Evolutionary conservation across 1,140 invertebrate genomes (phyloP), one percentile per base, ranked within the genome.

Genomic region (Bombus sibiricus): DNA sequence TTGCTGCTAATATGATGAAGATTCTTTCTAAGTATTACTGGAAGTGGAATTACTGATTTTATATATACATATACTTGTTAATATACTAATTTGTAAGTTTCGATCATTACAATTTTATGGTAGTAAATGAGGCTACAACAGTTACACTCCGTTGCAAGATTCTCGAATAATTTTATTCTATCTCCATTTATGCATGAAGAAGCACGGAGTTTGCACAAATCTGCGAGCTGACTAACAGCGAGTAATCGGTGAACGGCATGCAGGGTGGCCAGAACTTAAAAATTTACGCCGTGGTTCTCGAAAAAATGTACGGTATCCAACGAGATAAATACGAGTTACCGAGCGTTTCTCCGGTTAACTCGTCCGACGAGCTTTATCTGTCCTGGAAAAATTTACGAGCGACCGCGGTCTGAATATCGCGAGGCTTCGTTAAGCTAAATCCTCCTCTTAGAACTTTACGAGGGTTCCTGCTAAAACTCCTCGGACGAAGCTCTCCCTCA

Each of bases 351-450:
- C 28, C 10, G 68, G 32, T n/a, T 62, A 41, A 41, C 37, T 62
- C 80, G 41, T 57, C 25, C 43, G 25, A 8, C 64, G 25, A 62
- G 53, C 41, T 73, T 59, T 73, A 81, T 81, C 68, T 73, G 80
- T 72, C 47, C 25, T 5, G 3, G 18, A 41, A 2, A 72, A 81
- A 81, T 81, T 59, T 81, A 81, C 47, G 80, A 81, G 37, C 53
- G 6, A 28, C 69, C 53, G 53, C 69, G 80, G 69, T 73, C 80
- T 32, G 69, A 81, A 81, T 73, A 81, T 81, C 47, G 37, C 53
- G 53, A 81, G n/a, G 69, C 68, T 81, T 81, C 80, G 80, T 81
- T 73, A 81, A 73, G n/a, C n/a, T 62, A 62, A 73, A 62, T 73
- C 80, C 53, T 39, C 28, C 68, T 81, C 78, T 62, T 81, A 43